Conservation (phyloP, 1,140 invertebrate species). For the Chrysopa pallens region DNA sequence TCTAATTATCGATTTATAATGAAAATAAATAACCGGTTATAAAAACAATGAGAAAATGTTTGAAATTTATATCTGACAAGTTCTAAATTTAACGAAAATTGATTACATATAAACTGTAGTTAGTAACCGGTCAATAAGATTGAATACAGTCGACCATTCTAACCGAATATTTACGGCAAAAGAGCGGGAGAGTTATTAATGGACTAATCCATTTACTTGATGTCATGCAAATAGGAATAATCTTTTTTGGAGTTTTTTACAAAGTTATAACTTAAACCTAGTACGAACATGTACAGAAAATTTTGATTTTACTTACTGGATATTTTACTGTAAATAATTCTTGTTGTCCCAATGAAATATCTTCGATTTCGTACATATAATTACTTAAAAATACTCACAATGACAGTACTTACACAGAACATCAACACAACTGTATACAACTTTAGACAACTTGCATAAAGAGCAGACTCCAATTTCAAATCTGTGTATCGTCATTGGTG, state of each 20-base stretch:
- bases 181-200: slow-evolving; percentile 15
- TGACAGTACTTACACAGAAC: slow-evolving; percentile 18
- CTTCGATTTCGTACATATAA: slow-evolving; percentile 16
- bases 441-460: slow-evolving; percentile 14
- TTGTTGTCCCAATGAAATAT: slow-evolving; percentile 16
- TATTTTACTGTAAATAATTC: slow-evolving; percentile 9
- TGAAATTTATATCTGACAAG: too few relatives aligned
- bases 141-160: too few relatives aligned
- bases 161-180: slow-evolving; percentile 7
- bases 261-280: slow-evolving; percentile 16
- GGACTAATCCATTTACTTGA: slow-evolving; percentile 17
- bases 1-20: too few relatives aligned
- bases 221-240: slow-evolving; percentile 3
- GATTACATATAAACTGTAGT: too few relatives aligned
- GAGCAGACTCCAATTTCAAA: slow-evolving; percentile 23
- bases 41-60: too few relatives aligned
- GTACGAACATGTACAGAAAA: slow-evolving; percentile 8
- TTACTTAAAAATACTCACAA: slow-evolving; percentile 11
- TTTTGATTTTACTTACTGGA: slow-evolving; percentile 15
- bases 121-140: too few relatives aligned
- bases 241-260: slow-evolving; percentile 8
- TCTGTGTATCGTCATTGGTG: slow-evolving; percentile 14
- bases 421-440: slow-evolving; percentile 23
- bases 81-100: too few relatives aligned
- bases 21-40: too few relatives aligned